Conservation (phyloP, 2,888 invertebrate species). For the Pterostichus niger region DNA sequence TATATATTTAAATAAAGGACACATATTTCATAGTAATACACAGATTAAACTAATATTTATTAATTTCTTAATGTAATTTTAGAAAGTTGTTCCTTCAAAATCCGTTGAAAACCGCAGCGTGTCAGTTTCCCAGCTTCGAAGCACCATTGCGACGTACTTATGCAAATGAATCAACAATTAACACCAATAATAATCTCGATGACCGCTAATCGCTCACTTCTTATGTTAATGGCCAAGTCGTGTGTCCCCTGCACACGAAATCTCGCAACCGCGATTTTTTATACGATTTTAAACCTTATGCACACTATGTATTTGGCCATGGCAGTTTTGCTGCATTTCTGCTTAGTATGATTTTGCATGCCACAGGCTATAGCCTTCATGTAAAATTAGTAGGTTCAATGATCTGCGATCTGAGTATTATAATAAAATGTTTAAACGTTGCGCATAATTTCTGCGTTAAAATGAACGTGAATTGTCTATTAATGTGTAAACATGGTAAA, state of each 20-base stretch:
- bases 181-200: slow-evolving; percentile 58
- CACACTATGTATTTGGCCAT: slow-evolving; percentile 4
- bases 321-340: slow-evolving; percentile 24
- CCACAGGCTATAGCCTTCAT: slow-evolving; percentile 14
- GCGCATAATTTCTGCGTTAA: not conserved
- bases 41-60: slow-evolving; percentile 1
- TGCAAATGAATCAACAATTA: slow-evolving; percentile 56
- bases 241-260: slow-evolving; percentile 48
- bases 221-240: slow-evolving; percentile 50
- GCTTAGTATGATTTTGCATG: slow-evolving; percentile 30
- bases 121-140: not conserved
- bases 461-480: not conserved
- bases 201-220: slow-evolving; percentile 53
- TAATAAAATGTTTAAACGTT: slow-evolving; percentile 5
- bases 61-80: slow-evolving; percentile 29
- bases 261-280: slow-evolving; percentile 1
- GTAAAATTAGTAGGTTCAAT: slow-evolving; percentile 44
- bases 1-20: not conserved
- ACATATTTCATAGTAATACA: slow-evolving; percentile 1
- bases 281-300: slow-evolving; percentile 34
- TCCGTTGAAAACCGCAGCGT: slow-evolving; percentile 1
- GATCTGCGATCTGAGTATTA: not conserved
- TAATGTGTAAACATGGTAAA: not conserved
- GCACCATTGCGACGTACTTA: slow-evolving; percentile 20
- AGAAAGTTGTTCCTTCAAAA: slow-evolving; percentile 34